Evolutionary conservation across 1,140 invertebrate species (phyloP), one percentile per base, ranked within the genome.

Genomic region (Monochamus saltuarius): DNA sequence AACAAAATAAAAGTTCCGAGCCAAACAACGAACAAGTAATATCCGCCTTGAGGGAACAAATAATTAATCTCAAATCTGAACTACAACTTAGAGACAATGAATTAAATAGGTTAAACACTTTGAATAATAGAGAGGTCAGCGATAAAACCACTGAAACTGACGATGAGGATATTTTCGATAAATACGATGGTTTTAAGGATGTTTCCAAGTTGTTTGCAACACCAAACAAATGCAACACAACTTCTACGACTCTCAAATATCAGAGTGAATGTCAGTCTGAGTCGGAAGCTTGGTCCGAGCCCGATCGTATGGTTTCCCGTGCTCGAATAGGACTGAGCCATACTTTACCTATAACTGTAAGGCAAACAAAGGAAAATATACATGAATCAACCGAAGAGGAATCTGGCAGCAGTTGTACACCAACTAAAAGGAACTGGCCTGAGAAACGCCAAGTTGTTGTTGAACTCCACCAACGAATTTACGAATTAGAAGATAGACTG

Each of bases 261-360:
- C 51, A 52, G 29, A 64, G 61, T 42, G 68, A 70, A 8, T 53
- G 34, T 3, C 61, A 84, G 29, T 89, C 88, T 0, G 89, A 92
- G 71, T 73, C 72, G 0, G 91, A 94, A 68, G 86, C 87, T 14
- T 93, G 90, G 85, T 92, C 90, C 0, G 90, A 92, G 72, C 90
- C 90, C 0, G 91, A 94, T 68, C 82, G 89, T 57, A 85, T 83
- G 55, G 89, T 92, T 0, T 92, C 90, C 0, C 74, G 88, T 4
- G 53, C 53, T 34, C 54, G 65, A 54, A 67, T 67, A 29, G 65
- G 65, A 7, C 45, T 67, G 17, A 61, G 56, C 40, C 61, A 56
- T 22, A 54, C 60, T 9, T 34, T 61, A 10, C 57, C 64, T 9
- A 29, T 34, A 17, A 14, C 22, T 11, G 11, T 34, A 9, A 7